These are phyloP conservation scores for Odontocolon sp. DNA, from an alignment of 2,888 invertebrate species.

Conservation along the genomic window DNA sequence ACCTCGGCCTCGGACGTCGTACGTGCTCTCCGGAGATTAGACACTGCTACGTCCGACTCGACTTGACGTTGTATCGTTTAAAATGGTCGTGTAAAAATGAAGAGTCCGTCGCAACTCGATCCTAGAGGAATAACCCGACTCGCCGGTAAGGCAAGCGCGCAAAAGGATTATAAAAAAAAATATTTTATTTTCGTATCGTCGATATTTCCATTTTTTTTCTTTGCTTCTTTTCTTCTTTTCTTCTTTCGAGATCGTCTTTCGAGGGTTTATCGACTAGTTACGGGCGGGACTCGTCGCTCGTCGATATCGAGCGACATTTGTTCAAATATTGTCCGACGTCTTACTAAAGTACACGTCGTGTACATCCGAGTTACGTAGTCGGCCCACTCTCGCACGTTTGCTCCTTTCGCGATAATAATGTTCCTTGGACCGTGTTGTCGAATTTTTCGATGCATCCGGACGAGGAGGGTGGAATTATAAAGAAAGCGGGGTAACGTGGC, in stretches of 20 bases:
- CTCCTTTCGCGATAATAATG: conserved; percentile 55
- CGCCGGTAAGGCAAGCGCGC: conserved; percentile 49
- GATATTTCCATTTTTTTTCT: neutral
- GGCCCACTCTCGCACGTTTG: conserved; percentile 16
- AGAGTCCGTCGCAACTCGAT: conserved; percentile 60
- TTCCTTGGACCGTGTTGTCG: too few relatives aligned
- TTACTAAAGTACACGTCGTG: conserved; percentile 30
- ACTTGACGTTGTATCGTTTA: neutral
- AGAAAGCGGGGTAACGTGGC: too few relatives aligned
- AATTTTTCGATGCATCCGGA: too few relatives aligned
- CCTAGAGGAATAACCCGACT: conserved; percentile 57
- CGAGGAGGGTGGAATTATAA: too few relatives aligned
- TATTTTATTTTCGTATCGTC: too few relatives aligned
- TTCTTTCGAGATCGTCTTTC: neutral
- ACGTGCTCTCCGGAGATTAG: conserved; percentile 54
- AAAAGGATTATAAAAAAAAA: too few relatives aligned
- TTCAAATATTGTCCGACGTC: conserved; percentile 73
- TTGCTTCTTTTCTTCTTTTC: neutral
- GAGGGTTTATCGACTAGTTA: neutral
- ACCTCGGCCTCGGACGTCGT: conserved; percentile 37
- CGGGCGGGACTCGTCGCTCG: conserved; percentile 15
- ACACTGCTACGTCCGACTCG: conserved; percentile 11
- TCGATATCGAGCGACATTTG: conserved; percentile 65
- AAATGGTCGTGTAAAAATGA: conserved; percentile 42
- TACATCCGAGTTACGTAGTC: conserved; percentile 5